phyloP scores from a whole-genome alignment of 2,888 invertebrate genomes.

The Hyposoter didymator region DNA sequence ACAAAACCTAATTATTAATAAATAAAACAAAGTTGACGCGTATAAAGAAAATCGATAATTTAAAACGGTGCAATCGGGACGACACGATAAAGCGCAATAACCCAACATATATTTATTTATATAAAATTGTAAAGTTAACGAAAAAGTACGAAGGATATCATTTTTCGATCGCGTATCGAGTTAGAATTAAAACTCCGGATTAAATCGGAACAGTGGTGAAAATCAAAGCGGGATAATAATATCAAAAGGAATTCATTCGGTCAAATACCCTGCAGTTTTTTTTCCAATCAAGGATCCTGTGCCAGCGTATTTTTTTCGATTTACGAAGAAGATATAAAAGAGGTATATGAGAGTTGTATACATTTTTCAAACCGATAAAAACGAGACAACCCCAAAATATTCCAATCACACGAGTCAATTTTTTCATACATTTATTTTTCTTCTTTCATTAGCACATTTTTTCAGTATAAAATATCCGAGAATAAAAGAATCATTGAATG shows the following conservation, averaged over 20 bases:
- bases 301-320: conserved; percentile 45
- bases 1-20: conserved; percentile 4
- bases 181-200: conserved; percentile 5
- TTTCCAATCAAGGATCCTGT: conserved; percentile 33
- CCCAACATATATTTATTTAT: conserved; percentile 2
- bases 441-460: neutral
- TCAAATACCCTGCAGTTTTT: conserved; percentile 7
- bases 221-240: conserved; percentile 27
- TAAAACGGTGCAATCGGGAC: conserved; percentile 30
- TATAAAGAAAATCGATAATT: neutral
- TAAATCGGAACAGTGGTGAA: conserved; percentile 17
- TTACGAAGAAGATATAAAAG: conserved; percentile 51
- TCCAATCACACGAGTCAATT: neutral
- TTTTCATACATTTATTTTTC: neutral
- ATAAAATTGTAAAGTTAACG: neutral
- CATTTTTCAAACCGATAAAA: neutral
- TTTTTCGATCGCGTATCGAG: conserved; percentile 45
- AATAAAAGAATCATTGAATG: neutral
- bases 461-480: neutral
- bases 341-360: conserved; percentile 50
- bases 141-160: conserved; percentile 6
- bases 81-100: conserved; percentile 35
- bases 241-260: conserved; percentile 17
- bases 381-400: neutral
- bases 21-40: neutral